A percentile compares a stretch with the other conserved stretches of the same genome.
These are phyloP conservation scores for Paracanthobrama guichenoti DNA, from an alignment of 2,113 vertebrate species.

Conservation along the genomic window DNA sequence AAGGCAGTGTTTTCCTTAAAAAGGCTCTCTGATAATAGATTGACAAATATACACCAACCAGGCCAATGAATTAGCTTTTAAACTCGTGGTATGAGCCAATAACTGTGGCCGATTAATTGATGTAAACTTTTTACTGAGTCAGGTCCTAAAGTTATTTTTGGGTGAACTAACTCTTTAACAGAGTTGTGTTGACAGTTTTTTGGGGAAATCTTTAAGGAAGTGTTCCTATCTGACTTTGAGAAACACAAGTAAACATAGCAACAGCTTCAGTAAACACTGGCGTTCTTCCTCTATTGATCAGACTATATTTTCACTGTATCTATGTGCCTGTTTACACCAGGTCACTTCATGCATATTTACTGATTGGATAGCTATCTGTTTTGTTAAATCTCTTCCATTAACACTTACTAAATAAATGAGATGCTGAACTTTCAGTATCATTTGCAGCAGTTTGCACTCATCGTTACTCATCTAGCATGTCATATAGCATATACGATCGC, in stretches of 20 bases:
- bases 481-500: too few species aligned
- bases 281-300: not conserved
- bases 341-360: too few species aligned
- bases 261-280: not conserved
- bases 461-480: too few species aligned
- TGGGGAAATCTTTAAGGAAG: not conserved
- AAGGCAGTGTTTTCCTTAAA: not conserved
- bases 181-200: not conserved
- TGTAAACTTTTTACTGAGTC: not conserved
- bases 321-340: not conserved
- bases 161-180: too few species aligned
- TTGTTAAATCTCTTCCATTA: too few species aligned
- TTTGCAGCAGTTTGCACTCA: too few species aligned
- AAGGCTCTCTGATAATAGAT: not conserved
- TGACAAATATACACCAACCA: not conserved
- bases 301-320: not conserved
- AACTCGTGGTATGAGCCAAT: not conserved
- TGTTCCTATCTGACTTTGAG: not conserved
- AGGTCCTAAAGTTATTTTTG: too few species aligned
- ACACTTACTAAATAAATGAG: too few species aligned
- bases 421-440: too few species aligned
- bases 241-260: not conserved
- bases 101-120: not conserved
- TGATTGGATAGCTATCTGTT: too few species aligned
- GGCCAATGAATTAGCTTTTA: not conserved